Conservation (phyloP, 2,113 vertebrate species). For the Circaetus cinerascens region DNA sequence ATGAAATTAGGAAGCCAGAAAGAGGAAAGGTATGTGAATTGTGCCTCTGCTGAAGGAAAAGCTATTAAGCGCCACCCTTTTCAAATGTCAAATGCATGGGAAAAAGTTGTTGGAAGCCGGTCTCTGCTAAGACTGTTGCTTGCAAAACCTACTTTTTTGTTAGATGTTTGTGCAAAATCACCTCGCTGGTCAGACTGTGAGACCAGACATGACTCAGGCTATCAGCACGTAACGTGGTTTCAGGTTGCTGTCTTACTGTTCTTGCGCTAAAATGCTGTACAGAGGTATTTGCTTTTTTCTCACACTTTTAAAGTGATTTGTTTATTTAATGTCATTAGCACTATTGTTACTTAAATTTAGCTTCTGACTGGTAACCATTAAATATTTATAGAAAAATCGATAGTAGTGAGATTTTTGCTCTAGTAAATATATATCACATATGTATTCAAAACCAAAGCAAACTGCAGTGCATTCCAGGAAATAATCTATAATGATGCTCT, state of each 20-base stretch:
- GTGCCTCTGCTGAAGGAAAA: not conserved
- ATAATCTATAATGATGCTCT: conserved; percentile 20
- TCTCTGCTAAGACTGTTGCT: not conserved
- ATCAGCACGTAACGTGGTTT: conserved; percentile 16
- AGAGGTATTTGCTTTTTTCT: conserved; percentile 25
- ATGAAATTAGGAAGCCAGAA: not conserved
- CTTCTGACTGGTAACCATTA: conserved; percentile 56
- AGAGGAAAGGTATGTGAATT: not conserved
- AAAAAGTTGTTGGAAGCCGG: not conserved
- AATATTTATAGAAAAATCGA: conserved; percentile 36
- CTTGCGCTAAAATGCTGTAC: not conserved
- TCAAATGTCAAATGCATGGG: conserved; percentile 12
- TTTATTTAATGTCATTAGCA: conserved; percentile 28
- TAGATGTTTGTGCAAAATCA: conserved; percentile 13
- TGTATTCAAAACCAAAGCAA: conserved; percentile 31
- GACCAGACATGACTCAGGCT: conserved; percentile 46
- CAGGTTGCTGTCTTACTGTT: conserved; percentile 24
- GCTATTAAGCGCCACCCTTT: not conserved
- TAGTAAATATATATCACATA: conserved; percentile 50
- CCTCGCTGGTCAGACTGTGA: not conserved
- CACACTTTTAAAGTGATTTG: conserved; percentile 1
- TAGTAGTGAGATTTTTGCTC: conserved; percentile 41
- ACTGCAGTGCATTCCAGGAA: conserved; percentile 51
- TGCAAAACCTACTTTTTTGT: not conserved
- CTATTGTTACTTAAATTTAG: conserved; percentile 66